A percentile compares a stretch with the other conserved stretches of the same genome.
phyloP scores from a whole-genome alignment of 2,113 vertebrate genomes.

The Pseudonaja textilis region DNA sequence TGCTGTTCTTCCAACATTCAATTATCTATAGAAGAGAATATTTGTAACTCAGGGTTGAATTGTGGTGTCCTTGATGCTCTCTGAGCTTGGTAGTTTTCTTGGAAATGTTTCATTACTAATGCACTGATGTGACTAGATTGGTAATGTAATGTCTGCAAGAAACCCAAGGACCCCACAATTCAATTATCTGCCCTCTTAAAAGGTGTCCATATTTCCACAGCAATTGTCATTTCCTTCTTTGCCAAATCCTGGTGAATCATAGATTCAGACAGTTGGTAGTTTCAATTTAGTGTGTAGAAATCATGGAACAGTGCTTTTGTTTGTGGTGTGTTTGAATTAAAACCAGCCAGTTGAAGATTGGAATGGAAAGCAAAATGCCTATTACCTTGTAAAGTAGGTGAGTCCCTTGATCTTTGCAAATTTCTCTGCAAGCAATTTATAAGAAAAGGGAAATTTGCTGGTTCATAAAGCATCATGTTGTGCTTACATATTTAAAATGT shows the following conservation, averaged over 20 bases:
- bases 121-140: background rate
- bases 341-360: background rate
- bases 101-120: background rate
- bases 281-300: background rate
- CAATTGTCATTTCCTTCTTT: background rate
- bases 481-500: background rate
- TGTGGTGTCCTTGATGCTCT: background rate
- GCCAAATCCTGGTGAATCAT: background rate
- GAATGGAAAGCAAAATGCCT: background rate
- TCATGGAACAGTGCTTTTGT: background rate
- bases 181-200: background rate
- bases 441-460: background rate
- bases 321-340: background rate
- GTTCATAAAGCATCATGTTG: background rate
- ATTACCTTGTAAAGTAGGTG: background rate
- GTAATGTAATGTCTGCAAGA: background rate
- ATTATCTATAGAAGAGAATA: background rate
- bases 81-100: background rate
- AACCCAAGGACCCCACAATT: background rate
- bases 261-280: background rate
- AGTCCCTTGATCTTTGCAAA: background rate
- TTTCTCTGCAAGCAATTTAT: background rate
- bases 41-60: background rate
- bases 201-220: background rate
- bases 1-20: background rate